phyloP scores from a whole-genome alignment of 2,797 vertebrate genomes.

The Coluber constrictor region DNA sequence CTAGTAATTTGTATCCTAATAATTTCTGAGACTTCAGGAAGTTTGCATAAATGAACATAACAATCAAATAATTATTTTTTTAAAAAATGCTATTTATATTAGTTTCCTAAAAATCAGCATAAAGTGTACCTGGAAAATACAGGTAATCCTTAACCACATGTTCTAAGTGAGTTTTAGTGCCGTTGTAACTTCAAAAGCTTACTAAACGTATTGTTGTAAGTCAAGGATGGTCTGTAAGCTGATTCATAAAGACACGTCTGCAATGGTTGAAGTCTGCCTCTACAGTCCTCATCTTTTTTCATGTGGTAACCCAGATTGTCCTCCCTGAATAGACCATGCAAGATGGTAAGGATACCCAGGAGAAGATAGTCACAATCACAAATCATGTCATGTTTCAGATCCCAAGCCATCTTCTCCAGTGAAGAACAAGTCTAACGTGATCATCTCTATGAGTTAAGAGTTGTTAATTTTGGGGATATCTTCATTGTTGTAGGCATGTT shows the following conservation, averaged over 20 bases:
- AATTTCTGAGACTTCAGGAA: background rate
- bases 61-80: no score
- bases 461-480: background rate
- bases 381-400: background rate
- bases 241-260: no score
- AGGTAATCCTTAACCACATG: no score
- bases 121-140: no score
- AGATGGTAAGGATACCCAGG: background rate
- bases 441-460: background rate
- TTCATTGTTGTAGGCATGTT: background rate
- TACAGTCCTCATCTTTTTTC: no score
- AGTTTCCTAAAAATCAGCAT: no score
- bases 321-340: background rate
- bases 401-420: background rate
- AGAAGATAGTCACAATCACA: background rate
- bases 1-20: background rate
- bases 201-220: background rate
- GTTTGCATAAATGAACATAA: no score
- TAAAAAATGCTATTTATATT: no score
- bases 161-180: no score
- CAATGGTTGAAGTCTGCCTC: no score
- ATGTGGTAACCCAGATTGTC: background rate
- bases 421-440: background rate
- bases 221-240: no score
- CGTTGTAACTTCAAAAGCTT: no score